Evolutionary conservation across 2,797 vertebrate genomes (phyloP).

Genomic region (Hippocampus kuda): DNA sequence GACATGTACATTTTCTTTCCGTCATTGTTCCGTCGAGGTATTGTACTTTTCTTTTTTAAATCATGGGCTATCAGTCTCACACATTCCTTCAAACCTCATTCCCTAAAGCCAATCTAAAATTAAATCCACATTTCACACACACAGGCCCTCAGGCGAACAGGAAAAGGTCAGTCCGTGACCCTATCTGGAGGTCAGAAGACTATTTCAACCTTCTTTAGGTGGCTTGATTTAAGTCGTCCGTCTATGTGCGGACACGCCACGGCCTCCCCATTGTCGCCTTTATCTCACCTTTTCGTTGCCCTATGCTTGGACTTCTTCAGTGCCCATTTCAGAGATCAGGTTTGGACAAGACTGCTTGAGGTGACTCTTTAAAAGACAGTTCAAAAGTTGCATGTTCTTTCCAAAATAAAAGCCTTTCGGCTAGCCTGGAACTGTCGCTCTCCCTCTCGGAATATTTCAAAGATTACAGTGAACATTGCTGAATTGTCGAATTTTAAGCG

Average conservation of each 20-base stretch:
- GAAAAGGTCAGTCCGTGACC: slow-evolving; percentile 19
- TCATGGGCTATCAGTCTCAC: background rate
- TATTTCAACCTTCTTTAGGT: slow-evolving; percentile 18
- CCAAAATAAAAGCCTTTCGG: too few species aligned
- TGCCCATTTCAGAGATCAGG: background rate
- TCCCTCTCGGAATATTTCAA: too few species aligned
- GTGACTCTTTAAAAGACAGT: background rate
- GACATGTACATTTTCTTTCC: slow-evolving; percentile 9
- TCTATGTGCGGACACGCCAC: background rate
- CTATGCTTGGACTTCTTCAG: background rate
- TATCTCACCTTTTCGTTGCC: slow-evolving; percentile 4
- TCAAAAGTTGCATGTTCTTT: too few species aligned
- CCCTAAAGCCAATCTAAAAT: background rate
- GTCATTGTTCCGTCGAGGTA: slow-evolving; percentile 9
- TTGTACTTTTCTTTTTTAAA: background rate
- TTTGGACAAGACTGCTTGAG: slow-evolving; percentile 6
- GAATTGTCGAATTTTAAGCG: too few species aligned
- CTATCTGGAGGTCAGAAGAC: background rate
- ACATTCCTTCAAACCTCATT: background rate
- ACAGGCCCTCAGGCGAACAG: background rate
- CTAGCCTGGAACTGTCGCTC: too few species aligned
- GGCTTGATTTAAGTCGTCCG: slow-evolving; percentile 6
- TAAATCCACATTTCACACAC: background rate
- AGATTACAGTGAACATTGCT: too few species aligned
- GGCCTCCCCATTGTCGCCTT: slow-evolving; percentile 12